Percentiles rank a stretch among this genome's conserved stretches.
Conservation (phyloP, 2,888 invertebrate genomes). For the Spialia ferax region DNA sequence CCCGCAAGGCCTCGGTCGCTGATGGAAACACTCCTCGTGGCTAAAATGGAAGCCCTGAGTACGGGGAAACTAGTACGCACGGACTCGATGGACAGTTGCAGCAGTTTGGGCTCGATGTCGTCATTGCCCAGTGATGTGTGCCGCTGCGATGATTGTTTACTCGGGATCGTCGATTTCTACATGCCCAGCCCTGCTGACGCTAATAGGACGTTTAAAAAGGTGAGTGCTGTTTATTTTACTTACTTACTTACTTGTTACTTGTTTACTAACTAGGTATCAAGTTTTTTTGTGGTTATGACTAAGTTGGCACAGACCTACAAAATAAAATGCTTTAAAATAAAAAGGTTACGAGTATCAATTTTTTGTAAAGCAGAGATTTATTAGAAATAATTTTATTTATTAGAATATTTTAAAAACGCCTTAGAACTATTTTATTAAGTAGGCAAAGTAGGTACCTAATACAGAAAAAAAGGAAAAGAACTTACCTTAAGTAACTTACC, state of each 20-base stretch:
- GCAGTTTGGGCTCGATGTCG: conserved; percentile 90
- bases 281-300: background rate
- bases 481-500: too few relatives aligned
- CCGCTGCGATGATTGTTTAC: conserved; percentile 93
- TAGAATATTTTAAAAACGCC: too few relatives aligned
- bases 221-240: conserved; percentile 57
- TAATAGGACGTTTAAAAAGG: conserved; percentile 88
- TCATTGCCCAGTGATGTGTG: conserved; percentile 92
- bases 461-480: too few relatives aligned
- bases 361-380: too few relatives aligned
- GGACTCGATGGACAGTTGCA: conserved; percentile 92
- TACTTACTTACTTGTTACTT: too few relatives aligned
- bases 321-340: too few relatives aligned
- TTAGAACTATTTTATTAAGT: too few relatives aligned
- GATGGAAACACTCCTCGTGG: conserved; percentile 93
- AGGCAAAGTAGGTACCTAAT: too few relatives aligned
- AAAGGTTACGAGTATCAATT: too few relatives aligned
- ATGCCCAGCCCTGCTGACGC: conserved; percentile 83
- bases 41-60: conserved; percentile 92
- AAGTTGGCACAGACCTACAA: too few relatives aligned
- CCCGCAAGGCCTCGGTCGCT: conserved; percentile 90
- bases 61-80: conserved; percentile 88
- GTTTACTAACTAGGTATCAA: too few relatives aligned
- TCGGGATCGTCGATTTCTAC: conserved; percentile 93
- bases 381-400: too few relatives aligned